Evolutionary conservation across 2,888 invertebrate species (phyloP).

Genomic region (Oscheius sp.): DNA sequence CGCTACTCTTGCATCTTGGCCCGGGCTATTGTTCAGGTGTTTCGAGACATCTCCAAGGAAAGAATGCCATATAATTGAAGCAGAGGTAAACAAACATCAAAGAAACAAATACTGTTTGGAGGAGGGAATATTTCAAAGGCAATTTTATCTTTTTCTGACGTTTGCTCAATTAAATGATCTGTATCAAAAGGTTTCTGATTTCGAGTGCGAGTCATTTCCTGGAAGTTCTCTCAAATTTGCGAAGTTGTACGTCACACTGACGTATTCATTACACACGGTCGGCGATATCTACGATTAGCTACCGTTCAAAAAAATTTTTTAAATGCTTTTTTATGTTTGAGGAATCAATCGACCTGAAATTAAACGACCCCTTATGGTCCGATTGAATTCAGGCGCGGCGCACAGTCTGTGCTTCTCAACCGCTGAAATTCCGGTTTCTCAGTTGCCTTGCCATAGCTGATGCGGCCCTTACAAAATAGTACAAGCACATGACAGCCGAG

Average conservation of each 20-base stretch:
- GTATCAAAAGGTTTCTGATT: too few relatives aligned
- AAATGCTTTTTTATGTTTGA: not conserved
- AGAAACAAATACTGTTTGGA: too few relatives aligned
- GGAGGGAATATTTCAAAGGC: too few relatives aligned
- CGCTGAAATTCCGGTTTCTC: constrained; percentile 29
- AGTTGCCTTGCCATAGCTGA: constrained; percentile 29
- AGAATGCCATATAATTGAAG: constrained; percentile 24
- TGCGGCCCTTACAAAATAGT: constrained; percentile 31
- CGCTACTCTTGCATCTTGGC: constrained; percentile 27
- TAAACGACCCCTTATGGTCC: constrained; percentile 6
- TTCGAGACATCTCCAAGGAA: constrained; percentile 19
- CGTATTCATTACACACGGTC: too few relatives aligned
- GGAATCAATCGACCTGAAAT: constrained; percentile 10
- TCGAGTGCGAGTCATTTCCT: too few relatives aligned
- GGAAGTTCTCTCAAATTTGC: too few relatives aligned
- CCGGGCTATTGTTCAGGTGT: constrained; percentile 22
- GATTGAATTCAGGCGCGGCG: not conserved
- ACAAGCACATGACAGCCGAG: constrained; percentile 32
- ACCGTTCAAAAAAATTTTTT: not conserved
- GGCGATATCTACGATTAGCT: too few relatives aligned
- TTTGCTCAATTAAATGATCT: too few relatives aligned
- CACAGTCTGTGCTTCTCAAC: constrained; percentile 22
- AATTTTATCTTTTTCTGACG: too few relatives aligned
- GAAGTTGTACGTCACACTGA: too few relatives aligned
- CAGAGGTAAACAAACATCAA: constrained; percentile 15